These are phyloP conservation scores for Autographa gamma DNA, from an alignment of 2,888 invertebrate genomes.

Conservation along the genomic window DNA sequence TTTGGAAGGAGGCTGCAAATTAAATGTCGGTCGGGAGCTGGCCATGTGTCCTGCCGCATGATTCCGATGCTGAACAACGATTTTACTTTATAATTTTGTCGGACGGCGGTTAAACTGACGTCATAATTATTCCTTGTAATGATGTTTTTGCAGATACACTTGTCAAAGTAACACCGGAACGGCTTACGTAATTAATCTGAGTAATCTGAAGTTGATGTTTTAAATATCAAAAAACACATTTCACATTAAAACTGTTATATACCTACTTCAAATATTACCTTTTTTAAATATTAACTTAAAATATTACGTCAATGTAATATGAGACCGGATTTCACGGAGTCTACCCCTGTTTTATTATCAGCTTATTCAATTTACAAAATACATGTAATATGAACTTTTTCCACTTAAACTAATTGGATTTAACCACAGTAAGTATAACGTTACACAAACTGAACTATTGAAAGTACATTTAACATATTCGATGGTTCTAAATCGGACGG, in stretches of 20 bases:
- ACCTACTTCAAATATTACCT: too few relatives aligned
- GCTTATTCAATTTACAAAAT: constrained; percentile 6
- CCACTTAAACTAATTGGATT: constrained; percentile 19
- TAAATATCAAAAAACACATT: too few relatives aligned
- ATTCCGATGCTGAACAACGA: constrained; percentile 24
- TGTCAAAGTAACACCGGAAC: too few relatives aligned
- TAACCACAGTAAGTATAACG: constrained; percentile 7
- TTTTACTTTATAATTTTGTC: constrained; percentile 23
- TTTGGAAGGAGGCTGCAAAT: constrained; percentile 60
- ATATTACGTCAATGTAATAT: neutral
- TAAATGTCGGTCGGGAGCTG: constrained; percentile 56
- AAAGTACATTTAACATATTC: constrained; percentile 5
- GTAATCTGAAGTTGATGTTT: too few relatives aligned
- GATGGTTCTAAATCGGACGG: neutral
- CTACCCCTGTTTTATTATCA: neutral
- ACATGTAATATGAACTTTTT: neutral
- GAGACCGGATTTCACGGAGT: neutral
- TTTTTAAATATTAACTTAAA: neutral
- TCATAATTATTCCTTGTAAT: neutral
- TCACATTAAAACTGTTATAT: too few relatives aligned
- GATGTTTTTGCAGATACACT: neutral
- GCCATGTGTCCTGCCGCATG: constrained; percentile 24
- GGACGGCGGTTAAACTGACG: neutral
- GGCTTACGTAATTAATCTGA: too few relatives aligned
- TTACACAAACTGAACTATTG: constrained; percentile 15